Evolutionary conservation across 2,113 vertebrate species (phyloP), one percentile per base, ranked within the genome.

Genomic region (Sturnira hondurensis): DNA sequence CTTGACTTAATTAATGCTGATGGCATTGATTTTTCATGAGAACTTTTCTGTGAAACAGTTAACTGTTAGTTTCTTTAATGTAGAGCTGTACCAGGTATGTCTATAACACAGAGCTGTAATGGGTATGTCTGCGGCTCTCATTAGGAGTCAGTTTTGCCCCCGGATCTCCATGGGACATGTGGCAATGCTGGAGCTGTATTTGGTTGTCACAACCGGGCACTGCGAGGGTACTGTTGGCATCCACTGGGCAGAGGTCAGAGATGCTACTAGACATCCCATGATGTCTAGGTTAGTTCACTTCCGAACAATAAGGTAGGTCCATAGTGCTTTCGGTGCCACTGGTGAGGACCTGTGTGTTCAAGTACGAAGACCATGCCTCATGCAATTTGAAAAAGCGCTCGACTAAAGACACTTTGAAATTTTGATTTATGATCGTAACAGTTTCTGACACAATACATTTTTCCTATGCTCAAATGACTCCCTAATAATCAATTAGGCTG

Each of bases 401-500:
- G 73, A 47, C 68, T 86, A 93, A 93, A 76, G 38, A 89, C 52
- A 58, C 67, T 88, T 89, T 4, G 50, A 95, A 94, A 95, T 80
- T 93, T 89, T 96, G 82, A 94, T 95, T 96, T 86, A 97, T 70
- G 54, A 41, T 85, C 63, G 89, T 95, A 52, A 96, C 96, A 95
- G 83, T 76, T 86, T 84, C 68, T 86, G 67, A 96, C 74, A 93
- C 74, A 90, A 90, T 92, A 41, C 45, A 91, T 95, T 96, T 97
- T 63, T 94, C 70, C 52, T 76, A 43, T 84, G 86, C 45, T 88
- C 65, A 67, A 93, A 87, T 50, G 93, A 84, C 85, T 97, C 91
- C 82, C 88, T 94, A 92, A 86, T 91, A 95, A 89, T 97, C 96
- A 97, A 96, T 97, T 96, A 71, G 73, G 19, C 47, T 89, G 71